Evolutionary conservation across 2,797 vertebrate genomes (phyloP).

Genomic region (Nothura maculosa): DNA sequence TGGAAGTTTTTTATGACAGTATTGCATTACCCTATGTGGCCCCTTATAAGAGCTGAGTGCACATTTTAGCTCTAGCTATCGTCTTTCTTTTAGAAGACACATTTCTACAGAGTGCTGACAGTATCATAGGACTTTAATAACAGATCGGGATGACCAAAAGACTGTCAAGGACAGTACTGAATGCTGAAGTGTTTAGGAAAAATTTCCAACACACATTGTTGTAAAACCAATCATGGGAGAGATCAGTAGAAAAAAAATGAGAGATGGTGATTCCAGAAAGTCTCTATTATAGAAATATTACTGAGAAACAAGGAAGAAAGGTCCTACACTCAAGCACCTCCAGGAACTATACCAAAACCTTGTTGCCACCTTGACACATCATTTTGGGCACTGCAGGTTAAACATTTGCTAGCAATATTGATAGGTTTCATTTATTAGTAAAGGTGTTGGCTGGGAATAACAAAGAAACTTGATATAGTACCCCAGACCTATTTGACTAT

Average conservation of each 20-base stretch:
- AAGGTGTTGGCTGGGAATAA: conserved; percentile 20
- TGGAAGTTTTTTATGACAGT: neutral
- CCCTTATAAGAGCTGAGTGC: neutral
- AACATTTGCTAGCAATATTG: neutral
- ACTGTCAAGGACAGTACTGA: neutral
- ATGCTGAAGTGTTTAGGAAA: neutral
- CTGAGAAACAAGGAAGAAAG: neutral
- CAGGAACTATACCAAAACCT: neutral
- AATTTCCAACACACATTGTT: neutral
- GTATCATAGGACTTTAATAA: neutral
- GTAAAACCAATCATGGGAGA: neutral
- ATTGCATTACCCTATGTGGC: neutral
- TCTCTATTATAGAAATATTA: rapidly evolving
- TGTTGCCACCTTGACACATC: rapidly evolving
- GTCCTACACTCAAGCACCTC: neutral
- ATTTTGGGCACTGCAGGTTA: neutral
- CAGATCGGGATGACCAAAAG: neutral
- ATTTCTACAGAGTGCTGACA: neutral
- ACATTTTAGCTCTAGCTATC: neutral
- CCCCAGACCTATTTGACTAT: conserved; percentile 14
- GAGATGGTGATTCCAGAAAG: neutral
- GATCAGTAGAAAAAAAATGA: neutral
- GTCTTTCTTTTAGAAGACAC: neutral
- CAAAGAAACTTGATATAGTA: conserved; percentile 38
- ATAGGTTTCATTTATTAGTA: neutral